phyloP scores from a whole-genome alignment of 2,113 vertebrate species.

The Vidua macroura region DNA sequence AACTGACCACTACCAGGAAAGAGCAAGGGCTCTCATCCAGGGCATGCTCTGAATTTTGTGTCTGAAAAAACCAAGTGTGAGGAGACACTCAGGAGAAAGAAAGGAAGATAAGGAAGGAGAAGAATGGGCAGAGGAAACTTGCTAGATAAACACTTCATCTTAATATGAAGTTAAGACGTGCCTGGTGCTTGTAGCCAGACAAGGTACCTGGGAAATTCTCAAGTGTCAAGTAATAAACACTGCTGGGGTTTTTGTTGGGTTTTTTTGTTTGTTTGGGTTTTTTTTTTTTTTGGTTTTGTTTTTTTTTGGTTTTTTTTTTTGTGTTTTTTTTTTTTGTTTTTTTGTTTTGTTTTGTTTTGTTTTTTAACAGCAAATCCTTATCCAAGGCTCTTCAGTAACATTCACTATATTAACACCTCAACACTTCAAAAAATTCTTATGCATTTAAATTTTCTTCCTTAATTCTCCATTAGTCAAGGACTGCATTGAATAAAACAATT shows the following conservation, averaged over 20 bases:
- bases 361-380: background rate
- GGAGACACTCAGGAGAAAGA: background rate
- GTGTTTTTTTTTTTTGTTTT: background rate
- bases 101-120: background rate
- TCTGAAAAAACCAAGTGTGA: background rate
- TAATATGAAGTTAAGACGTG: background rate
- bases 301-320: background rate
- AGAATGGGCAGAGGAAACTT: background rate
- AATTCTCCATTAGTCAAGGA: background rate
- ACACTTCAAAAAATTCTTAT: background rate
- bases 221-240: background rate
- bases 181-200: background rate
- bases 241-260: background rate
- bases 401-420: background rate
- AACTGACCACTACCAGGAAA: background rate
- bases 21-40: background rate
- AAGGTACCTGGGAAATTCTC: background rate
- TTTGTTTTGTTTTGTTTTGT: too few species aligned
- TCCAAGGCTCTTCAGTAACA: background rate
- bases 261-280: background rate
- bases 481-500: accelerated
- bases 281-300: background rate
- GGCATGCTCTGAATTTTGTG: accelerated
- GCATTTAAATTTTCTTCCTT: background rate
- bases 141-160: background rate